Evolutionary conservation across 2,797 vertebrate species (phyloP).

Genomic region (Dipus sagitta): DNA sequence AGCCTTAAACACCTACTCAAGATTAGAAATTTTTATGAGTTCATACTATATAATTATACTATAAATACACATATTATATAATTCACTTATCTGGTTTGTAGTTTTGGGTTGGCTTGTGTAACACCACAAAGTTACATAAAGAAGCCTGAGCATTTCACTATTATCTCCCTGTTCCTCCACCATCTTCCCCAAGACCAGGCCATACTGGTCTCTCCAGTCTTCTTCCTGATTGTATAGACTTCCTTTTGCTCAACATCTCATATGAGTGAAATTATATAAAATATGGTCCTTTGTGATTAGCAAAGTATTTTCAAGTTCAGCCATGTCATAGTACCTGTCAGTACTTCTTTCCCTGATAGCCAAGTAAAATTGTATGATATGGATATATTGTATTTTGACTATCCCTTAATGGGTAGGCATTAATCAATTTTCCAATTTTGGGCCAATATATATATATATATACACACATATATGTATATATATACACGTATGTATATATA

Average conservation of each 20-base stretch:
- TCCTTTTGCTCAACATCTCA: neutral
- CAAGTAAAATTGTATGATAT: neutral
- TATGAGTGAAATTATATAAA: neutral
- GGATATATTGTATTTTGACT: neutral
- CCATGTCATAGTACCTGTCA: neutral
- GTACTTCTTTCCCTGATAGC: neutral
- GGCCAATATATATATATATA: neutral
- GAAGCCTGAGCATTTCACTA: neutral
- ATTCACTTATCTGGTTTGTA: neutral
- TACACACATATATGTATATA: too few species aligned
- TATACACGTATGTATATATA: too few species aligned
- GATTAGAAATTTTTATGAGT: neutral
- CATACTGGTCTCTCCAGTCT: neutral
- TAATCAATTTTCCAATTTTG: neutral
- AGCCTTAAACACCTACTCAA: neutral
- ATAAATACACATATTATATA: neutral
- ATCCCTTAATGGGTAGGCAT: neutral
- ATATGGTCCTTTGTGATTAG: neutral
- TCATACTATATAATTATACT: too few species aligned
- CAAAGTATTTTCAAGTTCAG: neutral
- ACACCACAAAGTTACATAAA: neutral
- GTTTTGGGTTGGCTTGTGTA: too few species aligned
- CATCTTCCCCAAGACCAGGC: neutral
- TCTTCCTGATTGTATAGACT: neutral
- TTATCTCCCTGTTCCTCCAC: neutral